Base-by-base conservation (phyloP, 2,113 vertebrate genomes). In the Percopsis transmontana region DNA sequence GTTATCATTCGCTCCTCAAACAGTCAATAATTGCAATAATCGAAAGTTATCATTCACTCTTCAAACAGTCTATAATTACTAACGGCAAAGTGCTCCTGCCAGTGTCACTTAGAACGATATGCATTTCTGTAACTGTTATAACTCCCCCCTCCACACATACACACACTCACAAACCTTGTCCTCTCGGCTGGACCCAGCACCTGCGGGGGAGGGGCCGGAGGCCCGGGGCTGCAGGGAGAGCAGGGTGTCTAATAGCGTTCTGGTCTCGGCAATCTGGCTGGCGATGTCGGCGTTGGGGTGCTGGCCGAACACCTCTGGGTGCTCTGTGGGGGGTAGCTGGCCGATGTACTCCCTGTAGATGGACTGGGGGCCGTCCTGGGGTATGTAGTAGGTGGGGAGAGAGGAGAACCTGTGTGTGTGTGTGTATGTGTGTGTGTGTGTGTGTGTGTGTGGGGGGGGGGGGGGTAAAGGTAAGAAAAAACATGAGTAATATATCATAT, bases 181-280 rank as follows among this genome's bases (percentile, higher is more conserved):
- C 58, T 96, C 94, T 8, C 91, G 75, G 73, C 85, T 94, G 71
- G 85, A 88, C 19, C 77, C 72, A 1, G 76, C 77, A 4, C 88
- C 90, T 0, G 57, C 44, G 8, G 83, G 55, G 1, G 73, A 45
- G 0, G 67, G 39, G 50, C 92, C 90, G 63, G 91, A 91, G 72
- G 92, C 88, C 67, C 93, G 94, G 5, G 94, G 94, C 85, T 95
- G 94, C 68, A 97, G 87, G n/a, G 94, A 95, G 14, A 96, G 91
- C 69, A 97, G 87, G 3, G 93, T 96, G 67, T 95, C 93, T 59
- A 96, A 94, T 47, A 96, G 90, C 0, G 88, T 92, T 33, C 88
- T 87, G 5, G 93, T 93, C 86, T 95, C 94, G 0, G 93, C 89
- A 58, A 95, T 94, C 90, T 95, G 94, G 70, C 93, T 95, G 53